A percentile compares a stretch with the other conserved stretches of the same genome.
Conservation (phyloP, 2,888 invertebrate species). For the Portevinia maculata region DNA sequence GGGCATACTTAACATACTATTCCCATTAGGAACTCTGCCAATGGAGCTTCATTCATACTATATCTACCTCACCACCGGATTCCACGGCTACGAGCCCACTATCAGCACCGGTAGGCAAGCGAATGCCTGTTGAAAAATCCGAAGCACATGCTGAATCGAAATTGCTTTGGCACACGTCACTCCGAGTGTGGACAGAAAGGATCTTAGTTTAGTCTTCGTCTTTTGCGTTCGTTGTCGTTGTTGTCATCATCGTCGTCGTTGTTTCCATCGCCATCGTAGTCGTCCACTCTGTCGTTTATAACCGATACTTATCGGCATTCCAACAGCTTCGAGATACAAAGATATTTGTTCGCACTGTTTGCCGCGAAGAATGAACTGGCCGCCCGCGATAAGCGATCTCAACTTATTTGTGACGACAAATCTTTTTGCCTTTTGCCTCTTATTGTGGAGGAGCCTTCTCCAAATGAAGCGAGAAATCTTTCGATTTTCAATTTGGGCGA, state of each 20-base stretch:
- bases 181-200: slow-evolving; percentile 61
- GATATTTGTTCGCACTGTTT: slow-evolving; percentile 73
- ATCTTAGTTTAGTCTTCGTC: slow-evolving; percentile 61
- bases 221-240: slow-evolving; percentile 27
- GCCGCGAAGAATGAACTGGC: slow-evolving; percentile 69
- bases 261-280: slow-evolving; percentile 39
- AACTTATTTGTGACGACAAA: slow-evolving; percentile 75
- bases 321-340: slow-evolving; percentile 69
- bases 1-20: slow-evolving; percentile 75
- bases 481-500: slow-evolving; percentile 64
- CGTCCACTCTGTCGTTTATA: slow-evolving; percentile 68
- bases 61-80: slow-evolving; percentile 67
- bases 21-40: slow-evolving; percentile 67
- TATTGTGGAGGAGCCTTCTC: slow-evolving; percentile 15
- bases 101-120: slow-evolving; percentile 57
- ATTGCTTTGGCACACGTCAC: slow-evolving; percentile 74
- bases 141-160: slow-evolving; percentile 64
- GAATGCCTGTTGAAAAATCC: slow-evolving; percentile 40
- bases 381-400: slow-evolving; percentile 74
- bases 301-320: slow-evolving; percentile 74
- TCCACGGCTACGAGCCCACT: slow-evolving; percentile 20
- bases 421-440: slow-evolving; percentile 51
- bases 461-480: slow-evolving; percentile 59
- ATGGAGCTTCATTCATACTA: slow-evolving; percentile 57
- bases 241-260: slow-evolving; percentile 20